Evolutionary conservation across 2,888 invertebrate genomes (phyloP).

Genomic region (Bedellia somnulentella): DNA sequence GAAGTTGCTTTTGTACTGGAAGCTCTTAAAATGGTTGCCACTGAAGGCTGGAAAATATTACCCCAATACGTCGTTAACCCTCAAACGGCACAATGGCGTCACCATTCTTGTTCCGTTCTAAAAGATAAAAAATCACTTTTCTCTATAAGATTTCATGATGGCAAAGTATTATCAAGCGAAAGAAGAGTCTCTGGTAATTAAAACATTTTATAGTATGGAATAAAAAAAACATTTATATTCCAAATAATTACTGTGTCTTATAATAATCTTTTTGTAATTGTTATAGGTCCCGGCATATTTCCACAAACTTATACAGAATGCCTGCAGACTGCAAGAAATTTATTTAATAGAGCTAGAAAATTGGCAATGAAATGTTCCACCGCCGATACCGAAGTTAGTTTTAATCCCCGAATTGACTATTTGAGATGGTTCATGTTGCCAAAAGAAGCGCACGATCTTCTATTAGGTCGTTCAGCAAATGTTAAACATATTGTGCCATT

Average conservation of each 20-base stretch:
- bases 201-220: neutral
- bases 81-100: constrained; percentile 88
- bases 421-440: constrained; percentile 89
- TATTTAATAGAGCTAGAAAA: constrained; percentile 76
- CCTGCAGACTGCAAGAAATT: constrained; percentile 74
- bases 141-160: constrained; percentile 73
- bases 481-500: constrained; percentile 78
- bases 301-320: constrained; percentile 77
- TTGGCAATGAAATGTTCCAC: constrained; percentile 73
- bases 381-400: constrained; percentile 73
- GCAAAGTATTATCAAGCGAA: constrained; percentile 74
- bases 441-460: constrained; percentile 78
- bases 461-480: constrained; percentile 72
- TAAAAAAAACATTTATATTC: no score
- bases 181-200: constrained; percentile 63
- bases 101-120: constrained; percentile 75
- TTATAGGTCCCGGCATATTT: constrained; percentile 66
- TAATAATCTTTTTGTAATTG: no score
- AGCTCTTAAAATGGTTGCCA: constrained; percentile 84
- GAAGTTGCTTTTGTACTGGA: constrained; percentile 82
- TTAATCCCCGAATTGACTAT: constrained; percentile 68
- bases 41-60: constrained; percentile 85
- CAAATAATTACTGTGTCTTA: no score
- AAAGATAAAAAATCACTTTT: constrained; percentile 83
- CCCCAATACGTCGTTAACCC: constrained; percentile 87